Base-by-base conservation (phyloP, 2,888 invertebrate genomes). In the Eugnorisma glareosa region DNA sequence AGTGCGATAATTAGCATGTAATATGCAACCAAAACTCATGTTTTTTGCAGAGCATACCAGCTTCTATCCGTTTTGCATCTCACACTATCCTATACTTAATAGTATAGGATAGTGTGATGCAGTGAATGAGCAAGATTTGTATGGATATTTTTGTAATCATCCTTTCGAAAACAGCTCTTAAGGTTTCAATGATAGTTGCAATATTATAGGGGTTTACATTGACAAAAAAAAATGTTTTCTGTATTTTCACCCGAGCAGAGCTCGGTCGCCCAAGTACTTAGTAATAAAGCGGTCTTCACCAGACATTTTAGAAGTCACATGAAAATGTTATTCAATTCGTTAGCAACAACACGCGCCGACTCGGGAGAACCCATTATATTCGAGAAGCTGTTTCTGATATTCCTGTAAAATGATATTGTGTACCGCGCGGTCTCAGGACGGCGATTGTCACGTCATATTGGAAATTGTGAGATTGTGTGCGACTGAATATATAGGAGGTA, bases 381-480 rank as follows among this genome's bases (percentile, higher is more conserved):
- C 24, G 15, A 51, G 51, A 51, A 83, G 63, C 63, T 64, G 80
- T 64, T 75, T 54, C 67, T 71, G 84, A 83, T 80, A 71, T 76
- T 76, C 73, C 66, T 68, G 80, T 76, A 75, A 75, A 75, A 76
- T 66, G 59, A 72, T 68, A 74, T 76, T 76, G 73, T 76, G 70
- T 71, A 40, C n/a, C n/a, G 31, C 43, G 28, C 45, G 67, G 59
- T 83, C 84, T 35, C 76, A 1, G 43, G 68, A 45, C 67, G 57
- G 31, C 66, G 35, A 71, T 83, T 80, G 80, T 72, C 71, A 61
- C 69, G 68, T 80, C 40, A 71, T 80, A 63, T 71, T 71, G 54
- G 28, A 73, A 45, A 79, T 70, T 64, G 69, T 67, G 15, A 57
- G 66, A 73, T 72, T 76, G n/a, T 66, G n/a, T 35, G 45, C 45